A percentile compares a stretch with the other conserved stretches of the same genome.
These are phyloP conservation scores for Leucophenga maculata DNA, from an alignment of 2,888 invertebrate species.

Conservation along the genomic window DNA sequence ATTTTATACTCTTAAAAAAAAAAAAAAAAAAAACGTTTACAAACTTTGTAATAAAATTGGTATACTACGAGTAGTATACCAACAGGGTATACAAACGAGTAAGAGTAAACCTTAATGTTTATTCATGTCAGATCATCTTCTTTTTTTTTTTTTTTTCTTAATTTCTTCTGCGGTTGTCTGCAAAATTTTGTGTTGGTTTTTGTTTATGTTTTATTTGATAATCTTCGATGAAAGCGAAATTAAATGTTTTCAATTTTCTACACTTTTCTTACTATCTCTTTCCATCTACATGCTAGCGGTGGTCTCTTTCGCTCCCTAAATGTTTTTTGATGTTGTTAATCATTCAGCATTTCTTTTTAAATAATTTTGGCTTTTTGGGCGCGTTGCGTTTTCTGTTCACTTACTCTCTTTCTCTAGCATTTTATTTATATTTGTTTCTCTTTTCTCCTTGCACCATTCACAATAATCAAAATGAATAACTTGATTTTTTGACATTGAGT, in stretches of 20 bases:
- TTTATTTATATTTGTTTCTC: neutral
- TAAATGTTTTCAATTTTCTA: constrained; percentile 30
- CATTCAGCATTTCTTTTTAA: too few species aligned
- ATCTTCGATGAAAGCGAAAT: constrained; percentile 47
- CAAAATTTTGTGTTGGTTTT: neutral
- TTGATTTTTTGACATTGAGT: constrained; percentile 15
- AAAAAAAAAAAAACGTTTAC: too few species aligned
- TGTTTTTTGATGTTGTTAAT: too few species aligned
- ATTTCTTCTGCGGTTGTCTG: too few species aligned
- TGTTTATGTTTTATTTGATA: constrained; percentile 26
- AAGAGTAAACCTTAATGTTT: too few species aligned
- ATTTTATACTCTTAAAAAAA: too few species aligned
- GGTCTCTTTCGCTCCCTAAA: neutral
- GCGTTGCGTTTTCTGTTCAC: too few species aligned
- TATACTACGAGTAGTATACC: too few species aligned
- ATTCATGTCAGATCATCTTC: neutral
- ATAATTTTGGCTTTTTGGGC: too few species aligned
- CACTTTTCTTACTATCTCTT: neutral
- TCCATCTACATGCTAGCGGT: neutral
- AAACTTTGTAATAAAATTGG: too few species aligned
- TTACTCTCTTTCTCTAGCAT: too few species aligned
- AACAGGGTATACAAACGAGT: too few species aligned
- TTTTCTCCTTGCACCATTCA: neutral
- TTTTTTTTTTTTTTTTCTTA: constrained; percentile 3
- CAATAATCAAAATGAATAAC: constrained; percentile 10